Evolutionary conservation across 2,888 invertebrate genomes (phyloP).

Genomic region (Apodemia duryi): DNA sequence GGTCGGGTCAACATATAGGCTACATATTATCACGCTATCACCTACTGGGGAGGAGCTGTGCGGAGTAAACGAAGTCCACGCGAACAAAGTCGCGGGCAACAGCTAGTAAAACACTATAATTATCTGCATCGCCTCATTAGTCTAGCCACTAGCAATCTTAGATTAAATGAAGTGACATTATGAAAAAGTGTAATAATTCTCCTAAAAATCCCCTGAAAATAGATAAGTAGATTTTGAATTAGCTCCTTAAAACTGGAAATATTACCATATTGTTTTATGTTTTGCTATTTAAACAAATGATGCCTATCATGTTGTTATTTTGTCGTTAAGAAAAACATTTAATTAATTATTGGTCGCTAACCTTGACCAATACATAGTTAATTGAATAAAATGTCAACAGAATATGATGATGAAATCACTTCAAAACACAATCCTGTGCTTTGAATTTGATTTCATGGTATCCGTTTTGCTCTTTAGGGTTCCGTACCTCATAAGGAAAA

Average conservation of each 20-base stretch:
- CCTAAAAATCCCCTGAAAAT: too few species aligned
- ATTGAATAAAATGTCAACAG: not conserved
- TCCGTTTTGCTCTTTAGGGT: not conserved
- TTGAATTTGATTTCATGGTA: not conserved
- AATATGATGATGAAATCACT: constrained; percentile 15
- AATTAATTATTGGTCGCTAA: not conserved
- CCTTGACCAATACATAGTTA: not conserved
- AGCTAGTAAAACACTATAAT: too few species aligned
- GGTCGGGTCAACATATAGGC: too few species aligned
- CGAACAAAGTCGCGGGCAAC: too few species aligned
- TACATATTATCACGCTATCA: too few species aligned
- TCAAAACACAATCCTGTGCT: not conserved
- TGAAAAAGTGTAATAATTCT: too few species aligned
- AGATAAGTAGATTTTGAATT: not conserved
- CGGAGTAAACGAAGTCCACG: too few species aligned
- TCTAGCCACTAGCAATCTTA: too few species aligned
- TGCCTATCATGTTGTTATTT: constrained; percentile 1
- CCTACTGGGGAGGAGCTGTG: too few species aligned
- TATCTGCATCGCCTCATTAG: too few species aligned
- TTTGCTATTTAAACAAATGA: not conserved
- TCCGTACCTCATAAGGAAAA: too few species aligned
- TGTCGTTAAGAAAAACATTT: not conserved
- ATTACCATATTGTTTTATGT: not conserved
- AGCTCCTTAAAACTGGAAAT: not conserved
- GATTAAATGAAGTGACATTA: too few species aligned